Conservation (phyloP, 2,888 invertebrate genomes). For the Cephus rjabovi region DNA sequence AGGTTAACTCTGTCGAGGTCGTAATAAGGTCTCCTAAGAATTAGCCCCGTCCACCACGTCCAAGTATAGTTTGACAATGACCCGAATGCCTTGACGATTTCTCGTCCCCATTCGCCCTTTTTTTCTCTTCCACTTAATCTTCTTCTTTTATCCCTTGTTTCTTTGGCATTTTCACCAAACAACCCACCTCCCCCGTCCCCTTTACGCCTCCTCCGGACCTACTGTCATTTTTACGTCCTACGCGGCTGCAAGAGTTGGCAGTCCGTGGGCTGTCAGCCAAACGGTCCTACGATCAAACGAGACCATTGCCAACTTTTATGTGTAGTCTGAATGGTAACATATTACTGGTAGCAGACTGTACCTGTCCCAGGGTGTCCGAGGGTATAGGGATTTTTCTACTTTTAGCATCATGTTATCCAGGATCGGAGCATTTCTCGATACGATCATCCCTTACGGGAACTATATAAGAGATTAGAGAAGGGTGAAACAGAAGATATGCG, state of each 20-base stretch:
- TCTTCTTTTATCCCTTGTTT: constrained; percentile 7
- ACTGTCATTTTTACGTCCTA: background rate
- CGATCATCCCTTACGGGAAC: background rate
- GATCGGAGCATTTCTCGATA: background rate
- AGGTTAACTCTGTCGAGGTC: constrained; percentile 49
- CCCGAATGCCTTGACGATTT: constrained; percentile 53
- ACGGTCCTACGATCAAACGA: background rate
- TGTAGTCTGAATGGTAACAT: background rate
- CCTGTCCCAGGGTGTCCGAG: background rate
- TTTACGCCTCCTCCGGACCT: background rate
- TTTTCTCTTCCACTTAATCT: background rate
- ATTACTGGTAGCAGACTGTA: background rate
- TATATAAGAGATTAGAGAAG: background rate
- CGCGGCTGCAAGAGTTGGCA: background rate
- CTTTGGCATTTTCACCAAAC: constrained; percentile 7
- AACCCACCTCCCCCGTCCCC: background rate
- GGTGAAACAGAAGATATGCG: constrained; percentile 49
- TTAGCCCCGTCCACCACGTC: constrained; percentile 13
- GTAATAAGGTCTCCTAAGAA: constrained; percentile 41
- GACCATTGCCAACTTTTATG: background rate
- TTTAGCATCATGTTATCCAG: background rate
- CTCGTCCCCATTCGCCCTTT: background rate
- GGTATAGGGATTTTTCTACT: background rate
- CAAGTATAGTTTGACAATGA: constrained; percentile 62
- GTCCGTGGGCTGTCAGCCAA: background rate